Percentiles rank a stretch among this genome's conserved stretches.
Evolutionary conservation across 2,113 vertebrate species (phyloP).

Genomic region (Tetrax tetrax): DNA sequence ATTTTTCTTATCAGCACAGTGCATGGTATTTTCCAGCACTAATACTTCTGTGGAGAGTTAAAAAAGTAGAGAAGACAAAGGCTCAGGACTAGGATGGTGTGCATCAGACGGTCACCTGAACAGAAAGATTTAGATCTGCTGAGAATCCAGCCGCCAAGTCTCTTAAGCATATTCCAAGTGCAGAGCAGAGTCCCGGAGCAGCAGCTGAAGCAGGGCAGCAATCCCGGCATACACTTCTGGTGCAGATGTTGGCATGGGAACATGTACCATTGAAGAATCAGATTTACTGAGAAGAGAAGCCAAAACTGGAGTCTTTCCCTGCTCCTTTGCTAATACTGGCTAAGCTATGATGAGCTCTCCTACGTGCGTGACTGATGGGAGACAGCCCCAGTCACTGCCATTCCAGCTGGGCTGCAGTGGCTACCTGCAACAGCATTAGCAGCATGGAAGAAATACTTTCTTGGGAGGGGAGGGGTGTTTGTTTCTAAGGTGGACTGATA

Average conservation of each 20-base stretch:
- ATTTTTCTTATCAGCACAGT: rapidly evolving
- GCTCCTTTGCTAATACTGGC: not conserved
- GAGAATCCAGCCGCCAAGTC: not conserved
- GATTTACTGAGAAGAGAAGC: not conserved
- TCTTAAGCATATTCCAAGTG: not conserved
- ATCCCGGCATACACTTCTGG: not conserved
- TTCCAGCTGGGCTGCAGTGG: not conserved
- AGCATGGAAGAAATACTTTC: rapidly evolving
- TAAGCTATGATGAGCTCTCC: not conserved
- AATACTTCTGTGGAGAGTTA: not conserved
- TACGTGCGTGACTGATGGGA: rapidly evolving
- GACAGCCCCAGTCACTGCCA: not conserved
- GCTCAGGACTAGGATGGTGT: not conserved
- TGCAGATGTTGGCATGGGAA: not conserved
- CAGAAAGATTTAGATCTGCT: not conserved
- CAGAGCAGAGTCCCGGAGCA: not conserved
- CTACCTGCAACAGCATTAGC: not conserved
- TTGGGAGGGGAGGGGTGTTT: no score
- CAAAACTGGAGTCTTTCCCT: not conserved
- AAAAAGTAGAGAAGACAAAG: not conserved
- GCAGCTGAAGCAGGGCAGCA: not conserved
- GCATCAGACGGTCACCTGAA: not conserved
- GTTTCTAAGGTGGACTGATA: not conserved
- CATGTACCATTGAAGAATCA: rapidly evolving
- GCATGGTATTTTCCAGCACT: rapidly evolving